A percentile compares a stretch with the other conserved stretches of the same genome.
These are phyloP conservation scores for Crotalus tigris DNA, from an alignment of 2,113 vertebrate species.

Conservation along the genomic window DNA sequence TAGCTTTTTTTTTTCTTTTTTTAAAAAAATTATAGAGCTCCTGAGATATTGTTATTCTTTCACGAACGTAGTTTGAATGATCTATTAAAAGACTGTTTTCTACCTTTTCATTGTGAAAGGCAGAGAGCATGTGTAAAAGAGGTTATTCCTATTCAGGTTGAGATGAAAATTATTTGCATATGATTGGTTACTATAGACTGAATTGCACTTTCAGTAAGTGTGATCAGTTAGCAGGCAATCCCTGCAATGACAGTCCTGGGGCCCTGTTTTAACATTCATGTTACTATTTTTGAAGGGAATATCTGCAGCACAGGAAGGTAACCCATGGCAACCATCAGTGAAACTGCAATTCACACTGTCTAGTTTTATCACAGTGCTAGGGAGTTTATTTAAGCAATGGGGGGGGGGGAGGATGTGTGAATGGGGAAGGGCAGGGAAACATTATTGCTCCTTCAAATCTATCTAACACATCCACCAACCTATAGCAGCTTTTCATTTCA, in stretches of 20 bases:
- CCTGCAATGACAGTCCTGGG: conserved; percentile 41
- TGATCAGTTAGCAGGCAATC: conserved; percentile 34
- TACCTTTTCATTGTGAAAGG: background rate
- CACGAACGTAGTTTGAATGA: background rate
- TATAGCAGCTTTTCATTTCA: conserved; percentile 14
- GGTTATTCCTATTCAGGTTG: background rate
- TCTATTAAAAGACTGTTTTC: background rate
- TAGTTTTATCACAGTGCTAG: conserved; percentile 57
- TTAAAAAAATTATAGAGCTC: background rate
- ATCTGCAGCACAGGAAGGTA: conserved; percentile 58
- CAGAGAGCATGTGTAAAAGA: background rate
- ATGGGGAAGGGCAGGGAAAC: background rate
- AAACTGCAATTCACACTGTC: conserved; percentile 52
- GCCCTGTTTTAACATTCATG: conserved; percentile 61
- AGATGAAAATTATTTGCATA: background rate
- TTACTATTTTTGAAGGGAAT: conserved; percentile 72
- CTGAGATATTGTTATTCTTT: background rate
- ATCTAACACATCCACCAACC: background rate
- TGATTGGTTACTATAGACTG: rapidly evolving
- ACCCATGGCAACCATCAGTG: conserved; percentile 77
- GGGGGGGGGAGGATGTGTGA: background rate
- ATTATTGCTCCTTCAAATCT: background rate
- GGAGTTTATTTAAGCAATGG: conserved; percentile 18
- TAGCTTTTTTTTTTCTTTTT: background rate
- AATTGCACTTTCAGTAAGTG: rapidly evolving